Percentiles rank a stretch among this genome's conserved stretches.
Evolutionary conservation across 1,140 invertebrate genomes (phyloP).

Genomic region (Laodelphax striatellus): DNA sequence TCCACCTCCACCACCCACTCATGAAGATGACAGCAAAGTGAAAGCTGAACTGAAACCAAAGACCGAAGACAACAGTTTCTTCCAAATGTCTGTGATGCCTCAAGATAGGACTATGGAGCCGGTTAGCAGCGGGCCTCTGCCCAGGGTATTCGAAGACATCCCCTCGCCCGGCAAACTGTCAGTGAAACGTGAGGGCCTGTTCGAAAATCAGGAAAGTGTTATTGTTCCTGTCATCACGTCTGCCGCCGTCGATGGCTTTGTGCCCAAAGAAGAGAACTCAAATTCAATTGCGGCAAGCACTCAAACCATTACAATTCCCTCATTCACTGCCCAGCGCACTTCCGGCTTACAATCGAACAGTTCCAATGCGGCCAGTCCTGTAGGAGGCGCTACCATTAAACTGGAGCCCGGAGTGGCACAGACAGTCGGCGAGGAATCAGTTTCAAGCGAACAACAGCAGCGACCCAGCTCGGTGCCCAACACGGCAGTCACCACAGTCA

Average conservation of each 20-base stretch:
- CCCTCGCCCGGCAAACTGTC: slow-evolving; percentile 19
- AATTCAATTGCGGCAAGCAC: background rate
- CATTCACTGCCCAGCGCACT: background rate
- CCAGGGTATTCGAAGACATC: slow-evolving; percentile 20
- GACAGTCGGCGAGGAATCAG: slow-evolving; percentile 1
- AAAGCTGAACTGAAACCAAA: slow-evolving; percentile 18
- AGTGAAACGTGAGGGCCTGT: slow-evolving; percentile 21
- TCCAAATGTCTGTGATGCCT: slow-evolving; percentile 8
- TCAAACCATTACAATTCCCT: background rate
- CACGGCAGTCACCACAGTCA: slow-evolving; percentile 2
- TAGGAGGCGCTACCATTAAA: slow-evolving; percentile 8
- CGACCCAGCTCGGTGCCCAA: background rate
- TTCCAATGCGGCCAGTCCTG: background rate
- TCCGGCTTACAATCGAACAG: background rate
- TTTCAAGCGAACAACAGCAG: background rate
- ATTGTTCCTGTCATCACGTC: slow-evolving; percentile 16
- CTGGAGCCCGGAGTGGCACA: slow-evolving; percentile 14
- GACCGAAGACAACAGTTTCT: slow-evolving; percentile 15
- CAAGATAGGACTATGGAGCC: slow-evolving; percentile 6
- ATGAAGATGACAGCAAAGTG: slow-evolving; percentile 14
- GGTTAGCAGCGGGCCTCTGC: slow-evolving; percentile 8
- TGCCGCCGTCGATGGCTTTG: slow-evolving; percentile 13
- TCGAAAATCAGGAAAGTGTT: slow-evolving; percentile 19
- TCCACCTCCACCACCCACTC: background rate
- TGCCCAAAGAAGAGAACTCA: slow-evolving; percentile 19